Percentiles rank a stretch among this genome's conserved stretches.
phyloP scores from a whole-genome alignment of 2,113 vertebrate genomes.

The Tragelaphus imberbis region DNA sequence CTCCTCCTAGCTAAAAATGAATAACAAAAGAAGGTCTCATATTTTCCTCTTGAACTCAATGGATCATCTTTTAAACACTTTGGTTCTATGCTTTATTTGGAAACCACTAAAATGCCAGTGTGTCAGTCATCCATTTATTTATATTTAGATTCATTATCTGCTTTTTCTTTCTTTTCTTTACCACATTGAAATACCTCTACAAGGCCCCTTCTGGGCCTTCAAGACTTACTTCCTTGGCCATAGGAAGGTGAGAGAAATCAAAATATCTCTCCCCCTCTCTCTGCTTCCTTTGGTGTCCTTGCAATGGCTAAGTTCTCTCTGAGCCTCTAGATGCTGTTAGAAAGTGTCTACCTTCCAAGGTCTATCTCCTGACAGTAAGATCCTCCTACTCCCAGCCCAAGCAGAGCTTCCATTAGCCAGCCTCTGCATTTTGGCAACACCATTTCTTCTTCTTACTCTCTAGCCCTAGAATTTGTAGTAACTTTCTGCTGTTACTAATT shows the following conservation, averaged over 20 bases:
- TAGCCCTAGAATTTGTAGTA: neutral
- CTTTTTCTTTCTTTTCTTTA: neutral
- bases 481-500: neutral
- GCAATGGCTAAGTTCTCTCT: neutral
- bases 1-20: neutral
- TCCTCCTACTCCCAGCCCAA: neutral
- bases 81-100: neutral
- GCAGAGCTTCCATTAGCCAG: neutral
- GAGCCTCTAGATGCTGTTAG: neutral
- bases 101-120: neutral
- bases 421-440: neutral
- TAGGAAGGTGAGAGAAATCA: neutral
- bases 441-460: neutral
- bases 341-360: neutral
- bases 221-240: neutral
- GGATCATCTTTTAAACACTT: neutral
- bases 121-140: neutral
- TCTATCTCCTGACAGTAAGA: neutral
- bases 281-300: neutral
- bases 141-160: neutral
- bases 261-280: neutral
- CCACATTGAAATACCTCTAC: neutral
- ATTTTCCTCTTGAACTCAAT: neutral
- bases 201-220: neutral
- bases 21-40: neutral